phyloP scores from a whole-genome alignment of 1,140 invertebrate genomes.

The Papilio polytes region DNA sequence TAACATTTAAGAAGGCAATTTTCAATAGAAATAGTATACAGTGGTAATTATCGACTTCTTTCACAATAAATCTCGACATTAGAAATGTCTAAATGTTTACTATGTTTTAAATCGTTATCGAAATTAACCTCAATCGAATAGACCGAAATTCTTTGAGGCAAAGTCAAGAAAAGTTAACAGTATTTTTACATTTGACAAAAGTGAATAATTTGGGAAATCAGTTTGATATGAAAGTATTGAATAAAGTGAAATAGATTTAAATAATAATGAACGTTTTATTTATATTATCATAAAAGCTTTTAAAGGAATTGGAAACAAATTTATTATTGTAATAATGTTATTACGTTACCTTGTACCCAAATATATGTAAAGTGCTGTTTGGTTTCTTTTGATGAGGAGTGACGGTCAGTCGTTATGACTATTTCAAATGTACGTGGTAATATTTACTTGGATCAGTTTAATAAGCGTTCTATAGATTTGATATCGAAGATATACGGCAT shows the following conservation, averaged over 20 bases:
- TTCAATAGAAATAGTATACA: background rate
- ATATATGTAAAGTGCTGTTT: background rate
- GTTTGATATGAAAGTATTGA: background rate
- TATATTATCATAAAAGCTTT: background rate
- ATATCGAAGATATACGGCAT: constrained; percentile 43
- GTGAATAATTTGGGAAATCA: background rate
- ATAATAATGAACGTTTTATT: background rate
- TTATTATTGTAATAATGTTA: background rate
- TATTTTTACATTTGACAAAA: background rate
- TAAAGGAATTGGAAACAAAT: background rate
- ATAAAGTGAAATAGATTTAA: background rate
- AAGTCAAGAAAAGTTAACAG: too few relatives aligned
- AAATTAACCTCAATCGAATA: too few relatives aligned
- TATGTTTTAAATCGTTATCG: background rate
- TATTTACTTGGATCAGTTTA: constrained; percentile 36
- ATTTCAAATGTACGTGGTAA: constrained; percentile 41
- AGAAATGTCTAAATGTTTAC: background rate
- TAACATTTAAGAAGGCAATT: too few relatives aligned
- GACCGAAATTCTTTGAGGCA: too few relatives aligned
- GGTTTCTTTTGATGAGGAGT: background rate
- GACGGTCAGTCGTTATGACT: constrained; percentile 39
- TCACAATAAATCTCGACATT: background rate
- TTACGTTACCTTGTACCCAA: background rate
- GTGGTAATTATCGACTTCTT: background rate
- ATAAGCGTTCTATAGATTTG: constrained; percentile 22